Evolutionary conservation across 1,140 invertebrate genomes (phyloP).

Genomic region (Drosophila takahashii): DNA sequence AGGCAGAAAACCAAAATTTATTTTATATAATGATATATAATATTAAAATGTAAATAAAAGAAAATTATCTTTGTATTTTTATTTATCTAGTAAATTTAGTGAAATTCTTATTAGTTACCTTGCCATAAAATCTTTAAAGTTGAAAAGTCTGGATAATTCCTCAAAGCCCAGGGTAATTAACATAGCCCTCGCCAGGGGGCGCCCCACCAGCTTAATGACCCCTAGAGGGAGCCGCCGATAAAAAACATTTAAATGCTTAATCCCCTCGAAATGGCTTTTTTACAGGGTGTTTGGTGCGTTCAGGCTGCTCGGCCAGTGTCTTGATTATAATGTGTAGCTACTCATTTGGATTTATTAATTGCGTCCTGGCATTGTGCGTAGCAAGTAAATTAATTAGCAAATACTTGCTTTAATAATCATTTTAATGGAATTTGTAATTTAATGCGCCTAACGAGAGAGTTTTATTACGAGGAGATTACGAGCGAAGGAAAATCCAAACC

Average conservation of each 20-base stretch:
- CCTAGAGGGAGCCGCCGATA: constrained; percentile 12
- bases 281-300: constrained; percentile 54
- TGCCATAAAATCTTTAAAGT: constrained; percentile 1
- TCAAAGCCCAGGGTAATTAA: constrained; percentile 31
- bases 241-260: constrained; percentile 43
- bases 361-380: constrained; percentile 70
- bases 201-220: constrained; percentile 24
- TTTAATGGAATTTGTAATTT: constrained; percentile 84
- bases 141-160: constrained; percentile 14
- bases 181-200: not conserved
- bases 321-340: constrained; percentile 52
- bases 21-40: too few relatives aligned
- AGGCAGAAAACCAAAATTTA: too few relatives aligned
- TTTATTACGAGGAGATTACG: constrained; percentile 81
- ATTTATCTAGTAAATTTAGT: too few relatives aligned
- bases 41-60: too few relatives aligned
- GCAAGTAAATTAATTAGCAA: constrained; percentile 84
- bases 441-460: constrained; percentile 82
- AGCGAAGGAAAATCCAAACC: not conserved
- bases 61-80: too few relatives aligned
- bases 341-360: constrained; percentile 83
- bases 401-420: constrained; percentile 83
- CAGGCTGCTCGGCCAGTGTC: constrained; percentile 2
- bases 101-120: not conserved
- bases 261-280: constrained; percentile 29